Evolutionary conservation across 2,888 invertebrate species (phyloP), one percentile per base, ranked within the genome.

Genomic region (Drosophila meridiana): DNA sequence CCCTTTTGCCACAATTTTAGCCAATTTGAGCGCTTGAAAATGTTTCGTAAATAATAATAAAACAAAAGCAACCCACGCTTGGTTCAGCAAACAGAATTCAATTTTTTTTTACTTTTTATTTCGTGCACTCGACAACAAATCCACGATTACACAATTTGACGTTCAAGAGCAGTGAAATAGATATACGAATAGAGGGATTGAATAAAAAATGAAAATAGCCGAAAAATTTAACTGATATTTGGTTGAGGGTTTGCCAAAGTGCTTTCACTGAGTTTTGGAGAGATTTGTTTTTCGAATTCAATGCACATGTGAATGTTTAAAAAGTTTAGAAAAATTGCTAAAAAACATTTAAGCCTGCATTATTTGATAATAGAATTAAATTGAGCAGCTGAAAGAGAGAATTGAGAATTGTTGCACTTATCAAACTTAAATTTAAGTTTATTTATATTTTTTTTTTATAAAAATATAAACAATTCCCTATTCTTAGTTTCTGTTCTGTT

Each of bases 81-180:
- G 50, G 58, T n/a, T 53, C 32, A 40, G 43, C 43, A 20, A 58
- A 48, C 30, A 36, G 20, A 73, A 75, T 48, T 47, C 63, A 58
- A 63, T 71, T 58, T 72, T 55, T 55, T 0, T 26, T 26, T 13
- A 26, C 7, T 55, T 57, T 56, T 40, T 40, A 55, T 38, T 52
- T 57, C 36, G 11, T 20, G 47, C 50, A 52, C 71, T 70, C 56
- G 20, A 34, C 45, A 63, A 42, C 26, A 50, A 57, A 57, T 72
- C 36, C 73, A n/a, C 45, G 45, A 53, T 52, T 69, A 52, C 42
- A 52, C 60, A 20, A 60, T 45, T 52, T 61, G 20, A 34, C 34
- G 4, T 52, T n/a, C 50, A 56, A 65, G 42, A 34, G 64, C 57
- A 52, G 20, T 30, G 34, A 43, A 58, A 30, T 43, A 32, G 38